Evolutionary conservation across 2,797 vertebrate species (phyloP), one percentile per base, ranked within the genome.

Genomic region (Artibeus lituratus): DNA sequence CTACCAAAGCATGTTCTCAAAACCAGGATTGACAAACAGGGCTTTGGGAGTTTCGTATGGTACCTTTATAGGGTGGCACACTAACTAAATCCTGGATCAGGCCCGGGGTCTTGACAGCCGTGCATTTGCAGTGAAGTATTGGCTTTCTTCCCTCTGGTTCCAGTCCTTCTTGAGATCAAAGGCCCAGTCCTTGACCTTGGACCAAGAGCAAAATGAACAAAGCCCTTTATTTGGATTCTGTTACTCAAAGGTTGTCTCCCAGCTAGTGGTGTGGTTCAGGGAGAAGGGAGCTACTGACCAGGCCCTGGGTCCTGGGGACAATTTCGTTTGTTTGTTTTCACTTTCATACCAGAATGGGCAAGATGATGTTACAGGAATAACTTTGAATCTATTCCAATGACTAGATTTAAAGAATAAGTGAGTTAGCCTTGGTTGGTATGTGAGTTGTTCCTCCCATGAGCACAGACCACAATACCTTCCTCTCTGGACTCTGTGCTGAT

Each of bases 221-320:
- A 69, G 22, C 9, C n/a, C 51, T 55, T 24, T 19, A 32, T n/a
- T n/a, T 42, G 32, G 29, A 32, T 47, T 89, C 35, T 73, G 69
- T 37, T 49, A 5, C 22, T 73, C 12, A 32, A 10, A 19, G 24
- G 24, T 35, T 9, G 1, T 5, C 11, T 29, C 39, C 35, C 19
- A 9, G 55, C 39, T 5, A 2, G 7, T 4, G 19, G 3, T 15
- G 0, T 49, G 15, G 39, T 21, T 70, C 21, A 0, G 0, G 0
- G 7, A 1, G 5, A 3, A 10, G 24, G 8, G 59, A 3, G 7
- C 10, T 22, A 0, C 44, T 55, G 78, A 51, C 26, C 10, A 32
- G 74, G 74, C 62, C 39, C 19, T 39, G 53, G 47, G 16, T 32
- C 42, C 0, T 2, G 18, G 8, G n/a, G 10, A 2, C 12, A 1